Evolutionary conservation across 2,888 invertebrate genomes (phyloP).

Genomic region (Drosophila ezoana): DNA sequence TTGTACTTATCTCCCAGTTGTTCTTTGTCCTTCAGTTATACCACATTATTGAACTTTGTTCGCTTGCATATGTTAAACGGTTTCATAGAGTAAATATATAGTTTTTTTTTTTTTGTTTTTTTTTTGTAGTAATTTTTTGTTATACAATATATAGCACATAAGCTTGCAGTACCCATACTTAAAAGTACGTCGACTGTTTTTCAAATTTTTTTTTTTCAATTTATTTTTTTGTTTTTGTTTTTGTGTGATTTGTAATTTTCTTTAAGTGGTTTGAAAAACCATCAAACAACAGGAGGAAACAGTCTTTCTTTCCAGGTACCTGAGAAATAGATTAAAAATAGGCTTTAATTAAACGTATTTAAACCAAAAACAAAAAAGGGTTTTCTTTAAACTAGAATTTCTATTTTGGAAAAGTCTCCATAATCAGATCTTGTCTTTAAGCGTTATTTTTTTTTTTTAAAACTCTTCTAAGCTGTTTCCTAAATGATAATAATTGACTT

Average conservation of each 20-base stretch:
- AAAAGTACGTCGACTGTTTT: constrained; percentile 19
- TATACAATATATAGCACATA: constrained; percentile 45
- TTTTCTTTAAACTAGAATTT: no score
- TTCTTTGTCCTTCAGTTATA: constrained; percentile 24
- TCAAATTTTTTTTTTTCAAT: constrained; percentile 6
- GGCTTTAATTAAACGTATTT: constrained; percentile 30
- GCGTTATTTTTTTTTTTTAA: no score
- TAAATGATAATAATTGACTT: no score
- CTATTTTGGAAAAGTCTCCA: no score
- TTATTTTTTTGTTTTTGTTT: constrained; percentile 26
- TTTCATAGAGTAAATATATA: constrained; percentile 36
- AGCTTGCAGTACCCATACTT: constrained; percentile 8
- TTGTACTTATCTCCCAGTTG: constrained; percentile 32
- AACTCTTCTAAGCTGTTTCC: no score
- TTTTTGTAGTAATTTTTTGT: constrained; percentile 36
- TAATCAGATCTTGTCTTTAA: no score
- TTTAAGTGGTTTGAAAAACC: constrained; percentile 85
- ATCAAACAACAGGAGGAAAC: constrained; percentile 85
- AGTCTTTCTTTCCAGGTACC: constrained; percentile 86
- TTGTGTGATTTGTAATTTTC: constrained; percentile 35
- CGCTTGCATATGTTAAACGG: constrained; percentile 67
- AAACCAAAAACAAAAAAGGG: no score
- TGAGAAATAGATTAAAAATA: constrained; percentile 63
- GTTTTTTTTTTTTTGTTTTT: constrained; percentile 26
- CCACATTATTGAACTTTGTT: constrained; percentile 71